A percentile compares a stretch with the other conserved stretches of the same genome.
These are phyloP conservation scores for Gila robusta DNA, from an alignment of 2,797 vertebrate genomes.

Conservation along the genomic window DNA sequence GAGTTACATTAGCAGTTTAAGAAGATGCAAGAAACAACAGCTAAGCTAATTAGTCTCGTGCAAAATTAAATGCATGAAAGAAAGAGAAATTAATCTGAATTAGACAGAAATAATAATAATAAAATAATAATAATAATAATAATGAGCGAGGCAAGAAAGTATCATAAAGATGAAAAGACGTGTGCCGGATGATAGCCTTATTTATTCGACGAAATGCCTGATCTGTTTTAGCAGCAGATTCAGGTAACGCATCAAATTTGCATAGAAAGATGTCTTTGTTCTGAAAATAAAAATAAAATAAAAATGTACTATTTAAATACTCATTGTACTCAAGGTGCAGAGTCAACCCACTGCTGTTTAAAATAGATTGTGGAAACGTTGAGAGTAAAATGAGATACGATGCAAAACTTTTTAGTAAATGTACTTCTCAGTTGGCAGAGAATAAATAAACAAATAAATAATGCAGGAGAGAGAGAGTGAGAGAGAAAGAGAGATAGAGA, in stretches of 20 bases:
- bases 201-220: neutral
- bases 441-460: constrained; percentile 8
- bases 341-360: neutral
- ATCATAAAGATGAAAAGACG: constrained; percentile 45
- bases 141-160: neutral
- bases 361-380: neutral
- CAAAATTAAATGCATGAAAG: constrained; percentile 6
- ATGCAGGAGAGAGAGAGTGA: constrained; percentile 9
- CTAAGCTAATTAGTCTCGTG: constrained; percentile 9
- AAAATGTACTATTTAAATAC: neutral
- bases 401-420: neutral
- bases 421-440: neutral
- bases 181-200: neutral
- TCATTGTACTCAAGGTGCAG: neutral
- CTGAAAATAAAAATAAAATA: neutral
- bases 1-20: constrained; percentile 1
- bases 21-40: neutral
- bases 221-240: neutral
- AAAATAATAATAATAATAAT: neutral
- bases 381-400: neutral
- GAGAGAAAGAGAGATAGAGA: constrained; percentile 30
- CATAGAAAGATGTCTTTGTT: neutral
- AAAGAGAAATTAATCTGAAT: constrained; percentile 5
- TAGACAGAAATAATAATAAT: neutral
- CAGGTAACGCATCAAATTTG: neutral